phyloP scores from a whole-genome alignment of 2,113 vertebrate genomes.

The Poecilia latipinna region DNA sequence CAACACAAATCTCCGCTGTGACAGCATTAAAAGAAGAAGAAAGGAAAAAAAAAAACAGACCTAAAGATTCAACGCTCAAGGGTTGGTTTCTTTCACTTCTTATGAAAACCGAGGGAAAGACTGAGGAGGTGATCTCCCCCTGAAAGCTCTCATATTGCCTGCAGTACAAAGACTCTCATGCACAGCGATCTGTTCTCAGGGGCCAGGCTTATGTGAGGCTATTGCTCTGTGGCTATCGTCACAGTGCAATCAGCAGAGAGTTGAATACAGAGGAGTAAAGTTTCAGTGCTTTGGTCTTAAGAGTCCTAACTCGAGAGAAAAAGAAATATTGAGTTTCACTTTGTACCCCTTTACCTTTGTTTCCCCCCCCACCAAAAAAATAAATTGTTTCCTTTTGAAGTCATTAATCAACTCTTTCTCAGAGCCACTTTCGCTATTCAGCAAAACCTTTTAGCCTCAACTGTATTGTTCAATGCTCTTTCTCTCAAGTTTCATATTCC shows the following conservation, averaged over 20 bases:
- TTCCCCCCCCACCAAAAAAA: constrained; percentile 27
- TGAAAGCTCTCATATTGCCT: constrained; percentile 64
- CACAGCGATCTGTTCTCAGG: constrained; percentile 54
- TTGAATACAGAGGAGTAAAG: constrained; percentile 69
- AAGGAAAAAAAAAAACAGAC: constrained; percentile 23
- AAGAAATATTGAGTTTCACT: constrained; percentile 61
- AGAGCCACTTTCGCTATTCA: constrained; percentile 39
- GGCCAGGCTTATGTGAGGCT: constrained; percentile 61
- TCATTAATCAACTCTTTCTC: constrained; percentile 69
- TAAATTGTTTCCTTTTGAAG: constrained; percentile 44
- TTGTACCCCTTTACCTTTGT: constrained; percentile 49
- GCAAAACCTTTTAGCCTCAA: constrained; percentile 46
- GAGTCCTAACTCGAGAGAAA: constrained; percentile 51
- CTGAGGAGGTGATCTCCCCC: constrained; percentile 48
- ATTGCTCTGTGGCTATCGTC: constrained; percentile 57
- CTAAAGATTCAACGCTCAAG: constrained; percentile 41
- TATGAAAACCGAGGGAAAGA: constrained; percentile 45
- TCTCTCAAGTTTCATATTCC: constrained; percentile 1
- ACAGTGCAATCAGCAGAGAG: constrained; percentile 63
- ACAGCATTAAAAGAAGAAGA: constrained; percentile 21
- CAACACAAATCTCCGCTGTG: constrained; percentile 51
- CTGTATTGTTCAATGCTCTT: not conserved
- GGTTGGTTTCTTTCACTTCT: constrained; percentile 37
- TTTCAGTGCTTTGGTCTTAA: constrained; percentile 61
- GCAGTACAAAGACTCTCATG: constrained; percentile 62